phyloP scores from a whole-genome alignment of 1,140 invertebrate genomes.

The Pteromalus puparum region DNA sequence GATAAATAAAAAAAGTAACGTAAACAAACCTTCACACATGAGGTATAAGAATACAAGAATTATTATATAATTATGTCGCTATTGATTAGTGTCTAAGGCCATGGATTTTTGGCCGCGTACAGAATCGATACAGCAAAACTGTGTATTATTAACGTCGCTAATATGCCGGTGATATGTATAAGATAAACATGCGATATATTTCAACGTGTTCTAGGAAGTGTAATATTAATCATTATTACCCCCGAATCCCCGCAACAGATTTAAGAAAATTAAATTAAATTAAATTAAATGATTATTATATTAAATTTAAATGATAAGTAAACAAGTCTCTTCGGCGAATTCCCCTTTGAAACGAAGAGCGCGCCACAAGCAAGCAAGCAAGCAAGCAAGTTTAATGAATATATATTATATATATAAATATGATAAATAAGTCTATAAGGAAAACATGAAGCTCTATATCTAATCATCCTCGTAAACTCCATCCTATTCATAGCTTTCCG shows the following conservation, averaged over 20 bases:
- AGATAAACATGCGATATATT: constrained; percentile 52
- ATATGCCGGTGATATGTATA: constrained; percentile 50
- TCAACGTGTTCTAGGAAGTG: constrained; percentile 50
- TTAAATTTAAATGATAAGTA: neutral
- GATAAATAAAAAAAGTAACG: constrained; percentile 21
- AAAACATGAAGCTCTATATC: constrained; percentile 25
- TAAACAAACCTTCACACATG: constrained; percentile 35
- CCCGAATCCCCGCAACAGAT: neutral
- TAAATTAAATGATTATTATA: neutral
- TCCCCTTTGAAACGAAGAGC: neutral
- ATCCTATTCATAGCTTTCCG: constrained; percentile 63
- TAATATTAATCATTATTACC: constrained; percentile 45
- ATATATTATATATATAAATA: constrained; percentile 2
- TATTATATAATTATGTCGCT: constrained; percentile 52
- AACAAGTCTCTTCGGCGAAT: neutral
- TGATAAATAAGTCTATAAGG: neutral
- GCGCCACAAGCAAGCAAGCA: neutral
- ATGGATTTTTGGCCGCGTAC: constrained; percentile 36
- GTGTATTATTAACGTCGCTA: constrained; percentile 50
- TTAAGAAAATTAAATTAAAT: neutral
- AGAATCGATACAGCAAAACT: constrained; percentile 46
- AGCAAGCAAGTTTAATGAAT: neutral
- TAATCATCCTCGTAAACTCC: constrained; percentile 47
- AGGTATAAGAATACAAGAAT: constrained; percentile 41
- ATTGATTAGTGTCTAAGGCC: constrained; percentile 70